Base-by-base conservation (phyloP, 2,888 invertebrate genomes). In the Sinopyrophorus schimmeli region DNA sequence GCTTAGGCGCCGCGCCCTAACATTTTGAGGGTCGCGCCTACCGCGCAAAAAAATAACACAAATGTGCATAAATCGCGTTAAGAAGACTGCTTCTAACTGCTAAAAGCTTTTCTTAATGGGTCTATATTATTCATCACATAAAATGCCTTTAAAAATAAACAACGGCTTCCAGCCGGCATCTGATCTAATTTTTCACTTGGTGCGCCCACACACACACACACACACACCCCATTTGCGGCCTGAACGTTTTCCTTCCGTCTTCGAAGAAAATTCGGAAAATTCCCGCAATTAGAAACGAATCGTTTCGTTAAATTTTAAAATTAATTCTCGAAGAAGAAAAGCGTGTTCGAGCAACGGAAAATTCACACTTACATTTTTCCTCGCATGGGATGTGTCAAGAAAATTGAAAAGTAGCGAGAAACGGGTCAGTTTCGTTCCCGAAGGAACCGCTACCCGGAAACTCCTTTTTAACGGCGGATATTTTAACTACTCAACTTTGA, bases 71-170 rank as follows among this genome's bases (percentile, higher is more conserved):
- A 17, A 11, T 26, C 38, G 10, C 27, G 17, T 15, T n/a, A 18
- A 17, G 26, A 38, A 38, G 38, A 27, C 26, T 26, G 38, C 17
- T 53, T 47, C 53, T 55, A 43, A 43, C 50, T 42, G 59, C 62
- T 68, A 64, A 67, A 66, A 67, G 68, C 66, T 61, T 60, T 56
- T 54, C 59, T 59, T 67, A 65, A 68, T 65, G 63, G 63, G 50
- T 54, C 59, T 63, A 61, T 65, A 65, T 66, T 67, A 64, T 64
- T 67, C 64, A 64, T 60, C 61, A 56, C 64, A 62, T 65, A 64
- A 66, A 65, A 64, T 63, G 58, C 59, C 55, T 59, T 55, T 57
- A 61, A 64, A 64, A 64, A 62, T 61, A 64, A 64, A 64, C 62
- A 62, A 55, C 60, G 59, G 59, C 61, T 62, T 60, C 59, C 64